Percentiles rank a stretch among this genome's conserved stretches.
These are phyloP conservation scores for Siniperca undulata DNA, from an alignment of 2,797 vertebrate genomes.

Conservation along the genomic window DNA sequence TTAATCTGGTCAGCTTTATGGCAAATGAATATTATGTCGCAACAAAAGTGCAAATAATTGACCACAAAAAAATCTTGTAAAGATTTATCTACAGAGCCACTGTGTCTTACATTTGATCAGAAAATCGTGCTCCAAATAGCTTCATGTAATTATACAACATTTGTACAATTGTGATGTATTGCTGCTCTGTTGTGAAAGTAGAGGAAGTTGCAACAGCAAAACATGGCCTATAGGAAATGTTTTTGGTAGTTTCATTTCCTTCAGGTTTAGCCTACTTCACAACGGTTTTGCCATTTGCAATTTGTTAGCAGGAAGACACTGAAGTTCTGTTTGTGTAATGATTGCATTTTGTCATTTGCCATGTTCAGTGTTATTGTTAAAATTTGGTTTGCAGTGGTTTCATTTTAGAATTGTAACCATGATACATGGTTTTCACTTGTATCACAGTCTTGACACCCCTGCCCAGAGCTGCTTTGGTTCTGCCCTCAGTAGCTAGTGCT, in stretches of 20 bases:
- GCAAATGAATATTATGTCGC: background rate
- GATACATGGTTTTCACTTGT: conserved; percentile 2
- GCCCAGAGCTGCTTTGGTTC: conserved; percentile 19
- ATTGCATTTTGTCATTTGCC: background rate
- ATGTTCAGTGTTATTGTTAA: background rate
- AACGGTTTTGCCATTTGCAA: background rate
- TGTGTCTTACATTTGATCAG: background rate
- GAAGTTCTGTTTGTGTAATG: conserved; percentile 6
- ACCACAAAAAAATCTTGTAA: background rate
- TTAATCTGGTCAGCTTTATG: background rate
- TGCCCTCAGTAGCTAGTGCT: conserved; percentile 46
- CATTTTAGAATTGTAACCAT: background rate
- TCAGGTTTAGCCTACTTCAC: conserved; percentile 28
- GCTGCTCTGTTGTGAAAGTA: conserved; percentile 49
- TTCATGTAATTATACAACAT: background rate
- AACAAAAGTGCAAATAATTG: background rate
- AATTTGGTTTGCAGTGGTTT: background rate
- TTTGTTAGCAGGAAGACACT: conserved; percentile 8
- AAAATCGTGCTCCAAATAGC: background rate
- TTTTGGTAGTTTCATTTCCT: conserved; percentile 76
- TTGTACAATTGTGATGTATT: conserved; percentile 27
- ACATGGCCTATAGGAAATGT: conserved; percentile 29
- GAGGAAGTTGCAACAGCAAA: conserved; percentile 71
- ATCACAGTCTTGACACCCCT: background rate
- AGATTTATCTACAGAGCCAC: too few relatives aligned